Conservation (phyloP, 2,797 vertebrate genomes). For the Sebastes nivosus region DNA sequence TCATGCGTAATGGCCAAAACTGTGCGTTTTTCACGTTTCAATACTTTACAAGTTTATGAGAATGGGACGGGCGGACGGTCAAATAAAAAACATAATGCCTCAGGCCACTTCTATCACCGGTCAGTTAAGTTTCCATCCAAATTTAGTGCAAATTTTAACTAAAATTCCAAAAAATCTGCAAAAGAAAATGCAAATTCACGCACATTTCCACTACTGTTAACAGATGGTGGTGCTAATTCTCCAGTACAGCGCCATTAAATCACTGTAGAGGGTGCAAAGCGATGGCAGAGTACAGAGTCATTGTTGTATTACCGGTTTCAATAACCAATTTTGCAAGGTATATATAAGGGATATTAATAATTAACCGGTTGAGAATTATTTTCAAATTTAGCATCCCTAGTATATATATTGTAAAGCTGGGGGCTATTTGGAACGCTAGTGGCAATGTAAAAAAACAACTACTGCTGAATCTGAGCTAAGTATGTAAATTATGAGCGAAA, state of each 20-base stretch:
- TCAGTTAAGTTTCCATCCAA: no score
- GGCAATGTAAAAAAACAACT: not conserved
- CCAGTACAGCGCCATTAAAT: not conserved
- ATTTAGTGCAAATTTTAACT: no score
- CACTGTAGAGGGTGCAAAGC: not conserved
- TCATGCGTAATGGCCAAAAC: no score
- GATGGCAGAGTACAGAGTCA: not conserved
- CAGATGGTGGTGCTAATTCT: not conserved
- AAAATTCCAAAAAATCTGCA: not conserved
- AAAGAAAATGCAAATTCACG: not conserved
- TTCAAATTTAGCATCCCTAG: no score
- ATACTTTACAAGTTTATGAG: no score
- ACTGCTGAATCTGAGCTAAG: not conserved
- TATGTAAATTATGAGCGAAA: not conserved
- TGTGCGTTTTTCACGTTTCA: no score
- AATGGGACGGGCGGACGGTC: no score
- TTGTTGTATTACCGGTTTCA: not conserved
- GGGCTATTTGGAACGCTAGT: not conserved
- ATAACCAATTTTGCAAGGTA: not conserved
- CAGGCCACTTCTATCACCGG: fast-evolving
- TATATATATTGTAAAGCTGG: not conserved
- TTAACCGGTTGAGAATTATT: no score
- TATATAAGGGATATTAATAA: not conserved
- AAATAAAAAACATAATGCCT: no score
- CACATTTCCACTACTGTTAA: no score